Evolutionary conservation across 2,888 invertebrate genomes (phyloP).

Genomic region (Isoperla grammatica): DNA sequence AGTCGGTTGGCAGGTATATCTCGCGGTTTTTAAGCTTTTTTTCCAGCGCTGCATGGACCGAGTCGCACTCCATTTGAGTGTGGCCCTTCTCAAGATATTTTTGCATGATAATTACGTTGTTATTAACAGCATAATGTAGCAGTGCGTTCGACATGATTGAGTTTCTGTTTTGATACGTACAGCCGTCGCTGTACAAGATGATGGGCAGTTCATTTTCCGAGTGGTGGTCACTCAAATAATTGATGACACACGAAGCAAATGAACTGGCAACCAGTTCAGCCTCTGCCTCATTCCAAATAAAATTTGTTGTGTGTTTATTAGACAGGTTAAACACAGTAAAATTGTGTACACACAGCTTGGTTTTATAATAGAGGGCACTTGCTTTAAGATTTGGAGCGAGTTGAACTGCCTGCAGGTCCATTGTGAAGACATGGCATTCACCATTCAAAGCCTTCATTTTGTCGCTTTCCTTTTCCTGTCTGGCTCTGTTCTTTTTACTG

Average conservation of each 20-base stretch:
- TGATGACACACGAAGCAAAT: slow-evolving; percentile 31
- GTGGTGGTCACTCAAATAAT: slow-evolving; percentile 23
- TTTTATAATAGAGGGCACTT: slow-evolving; percentile 34
- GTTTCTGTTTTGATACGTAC: too few species aligned
- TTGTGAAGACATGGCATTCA: slow-evolving; percentile 30
- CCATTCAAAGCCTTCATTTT: slow-evolving; percentile 13
- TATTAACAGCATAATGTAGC: slow-evolving; percentile 31
- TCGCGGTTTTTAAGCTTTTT: slow-evolving; percentile 37
- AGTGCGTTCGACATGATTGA: too few species aligned
- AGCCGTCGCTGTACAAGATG: slow-evolving; percentile 35
- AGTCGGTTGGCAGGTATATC: slow-evolving; percentile 13
- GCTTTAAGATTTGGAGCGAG: slow-evolving; percentile 32
- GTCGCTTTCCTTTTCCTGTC: slow-evolving; percentile 33
- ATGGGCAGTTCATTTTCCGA: slow-evolving; percentile 25
- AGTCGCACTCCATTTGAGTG: too few species aligned
- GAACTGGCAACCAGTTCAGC: slow-evolving; percentile 31
- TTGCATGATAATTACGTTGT: slow-evolving; percentile 24
- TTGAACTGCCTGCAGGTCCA: slow-evolving; percentile 35
- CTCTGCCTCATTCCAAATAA: slow-evolving; percentile 33
- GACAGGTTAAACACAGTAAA: slow-evolving; percentile 35
- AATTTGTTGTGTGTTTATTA: slow-evolving; percentile 31
- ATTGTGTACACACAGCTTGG: slow-evolving; percentile 36
- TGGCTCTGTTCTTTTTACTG: slow-evolving; percentile 31
- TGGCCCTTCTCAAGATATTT: slow-evolving; percentile 1
- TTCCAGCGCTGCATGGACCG: too few species aligned